Percentiles rank a stretch among this genome's conserved stretches.
These are phyloP conservation scores for Drosophila neonasuta DNA, from an alignment of 2,888 invertebrate species.

Conservation along the genomic window DNA sequence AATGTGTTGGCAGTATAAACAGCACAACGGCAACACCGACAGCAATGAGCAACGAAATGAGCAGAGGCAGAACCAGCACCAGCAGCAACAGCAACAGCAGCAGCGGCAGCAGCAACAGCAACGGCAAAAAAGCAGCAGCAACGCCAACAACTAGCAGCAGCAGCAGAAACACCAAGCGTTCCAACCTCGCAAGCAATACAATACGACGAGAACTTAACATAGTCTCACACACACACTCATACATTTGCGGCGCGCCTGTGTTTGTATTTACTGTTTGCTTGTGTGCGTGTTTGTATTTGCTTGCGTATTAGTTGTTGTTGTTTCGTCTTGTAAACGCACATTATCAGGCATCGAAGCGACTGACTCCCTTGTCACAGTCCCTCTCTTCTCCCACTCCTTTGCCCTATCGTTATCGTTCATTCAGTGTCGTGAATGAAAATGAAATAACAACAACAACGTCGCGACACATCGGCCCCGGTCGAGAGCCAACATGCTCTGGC, in stretches of 20 bases:
- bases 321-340: conserved; percentile 55
- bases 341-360: conserved; percentile 47
- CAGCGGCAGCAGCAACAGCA: conserved; percentile 38
- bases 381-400: background rate
- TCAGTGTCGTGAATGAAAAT: conserved; percentile 58
- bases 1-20: conserved; percentile 77
- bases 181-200: conserved; percentile 30
- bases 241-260: conserved; percentile 29
- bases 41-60: conserved; percentile 25
- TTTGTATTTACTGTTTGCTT: conserved; percentile 38
- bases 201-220: conserved; percentile 44
- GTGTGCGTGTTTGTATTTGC: conserved; percentile 46
- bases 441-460: conserved; percentile 22
- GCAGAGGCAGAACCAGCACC: conserved; percentile 39
- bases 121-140: conserved; percentile 37
- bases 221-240: conserved; percentile 11
- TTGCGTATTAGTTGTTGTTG: conserved; percentile 39
- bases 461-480: conserved; percentile 1
- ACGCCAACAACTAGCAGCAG: conserved; percentile 47
- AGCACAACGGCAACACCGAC: conserved; percentile 53
- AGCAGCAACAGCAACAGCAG: conserved; percentile 49
- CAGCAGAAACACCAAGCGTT: conserved; percentile 31
- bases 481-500: conserved; percentile 11
- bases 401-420: conserved; percentile 43
- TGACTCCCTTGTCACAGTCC: background rate